Base-by-base conservation (phyloP, 92 coral and sea anemone genomes). In the Blastomussa wellsi region DNA sequence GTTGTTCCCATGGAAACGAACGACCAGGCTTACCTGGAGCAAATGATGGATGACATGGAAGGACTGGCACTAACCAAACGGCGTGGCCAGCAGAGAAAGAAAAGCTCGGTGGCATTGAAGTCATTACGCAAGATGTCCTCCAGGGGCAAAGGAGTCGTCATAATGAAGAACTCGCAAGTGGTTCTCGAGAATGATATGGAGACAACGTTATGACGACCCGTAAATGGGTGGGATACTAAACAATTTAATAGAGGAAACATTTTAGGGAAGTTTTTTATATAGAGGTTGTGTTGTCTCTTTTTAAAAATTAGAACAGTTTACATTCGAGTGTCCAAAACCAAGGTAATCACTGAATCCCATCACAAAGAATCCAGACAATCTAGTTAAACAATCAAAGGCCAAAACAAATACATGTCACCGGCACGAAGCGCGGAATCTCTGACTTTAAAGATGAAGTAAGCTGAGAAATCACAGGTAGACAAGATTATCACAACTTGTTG, bases 1-100 rank as follows among this genome's bases (percentile, higher is more conserved):
- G 94, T 96, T 74, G 95, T 96, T 94, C 99, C 99, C 0, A 87
- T 92, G 59, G 98, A 96, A 81, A 90, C 97, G 0, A 88, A 88
- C 68, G 97, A 96, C 80, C 94, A 93, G 69, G 93, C 90, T 20
- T 84, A 86, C 57, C 88, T 96, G 15, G 99, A 96, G 73, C 89
- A 92, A 6, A 68, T 96, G 68, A 96, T 96, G 99, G 99, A 96
- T 82, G 98, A 96, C 80, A 74, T 68, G 36, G 86, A 88, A 2
- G 95, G 98, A 1, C 82, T 87, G 35, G 86, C 75, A 2, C 89
- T 76, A 29, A 70, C 48, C 44, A 79, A 82, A 79, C 65, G 79
- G 65, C 75, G 79, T 39, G 53, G 71, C 0, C 82, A 79, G 88
- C 88, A 88, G 59, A 71, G 59, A 38, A 81, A 74, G 28, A 65